Conservation (phyloP, 2,888 invertebrate species). For the Petrolisthes cinctipes region DNA sequence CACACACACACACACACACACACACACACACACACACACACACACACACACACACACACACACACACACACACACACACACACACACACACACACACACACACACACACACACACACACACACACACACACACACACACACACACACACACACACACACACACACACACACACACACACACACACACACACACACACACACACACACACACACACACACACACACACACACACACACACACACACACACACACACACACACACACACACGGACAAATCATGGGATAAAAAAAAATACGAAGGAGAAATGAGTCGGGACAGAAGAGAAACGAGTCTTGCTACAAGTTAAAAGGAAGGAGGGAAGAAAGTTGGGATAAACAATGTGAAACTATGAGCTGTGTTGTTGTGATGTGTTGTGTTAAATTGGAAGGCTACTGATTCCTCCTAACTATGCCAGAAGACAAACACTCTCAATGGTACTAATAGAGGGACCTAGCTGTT, state of each 20-base stretch:
- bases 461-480: too few species aligned
- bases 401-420: too few species aligned
- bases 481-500: too few species aligned
- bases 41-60: constrained; percentile 1
- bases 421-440: too few species aligned
- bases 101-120: constrained; percentile 24
- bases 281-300: background rate
- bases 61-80: constrained; percentile 1
- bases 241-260: constrained; percentile 21
- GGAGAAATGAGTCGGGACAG: background rate
- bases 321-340: background rate
- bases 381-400: background rate
- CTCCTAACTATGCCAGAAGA: too few species aligned
- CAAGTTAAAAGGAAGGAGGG: background rate
- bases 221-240: background rate
- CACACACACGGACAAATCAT: background rate
- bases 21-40: background rate
- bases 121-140: background rate
- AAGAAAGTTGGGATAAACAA: background rate
- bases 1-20: background rate
- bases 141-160: background rate
- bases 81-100: constrained; percentile 4
- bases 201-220: background rate
- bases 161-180: background rate
- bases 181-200: background rate